Conservation (phyloP, 2,113 vertebrate species). For the human region GRCh38 chr1:39767501-39768000, state of each 20-base stretch:
- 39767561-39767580: not conserved
- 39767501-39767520: not conserved
- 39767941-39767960: not conserved
- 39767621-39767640: not conserved
- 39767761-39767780: not conserved
- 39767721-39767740: not conserved
- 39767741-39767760: not conserved
- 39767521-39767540: not conserved
- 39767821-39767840: not conserved
- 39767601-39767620: not conserved
- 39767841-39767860: not conserved
- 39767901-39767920: not conserved
- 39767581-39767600: not conserved
- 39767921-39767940: not conserved
- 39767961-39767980: not conserved
- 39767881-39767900: not conserved
- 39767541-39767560: not conserved
- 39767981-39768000: rapidly evolving
- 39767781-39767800: not conserved
- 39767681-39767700: not conserved
- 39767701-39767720: not conserved
- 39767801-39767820: too few relatives aligned
- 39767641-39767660: not conserved
- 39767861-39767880: not conserved
- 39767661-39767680: too few relatives aligned